Evolutionary conservation across 2,113 vertebrate genomes (phyloP).

Genomic region (Cranoglanis bouderius): DNA sequence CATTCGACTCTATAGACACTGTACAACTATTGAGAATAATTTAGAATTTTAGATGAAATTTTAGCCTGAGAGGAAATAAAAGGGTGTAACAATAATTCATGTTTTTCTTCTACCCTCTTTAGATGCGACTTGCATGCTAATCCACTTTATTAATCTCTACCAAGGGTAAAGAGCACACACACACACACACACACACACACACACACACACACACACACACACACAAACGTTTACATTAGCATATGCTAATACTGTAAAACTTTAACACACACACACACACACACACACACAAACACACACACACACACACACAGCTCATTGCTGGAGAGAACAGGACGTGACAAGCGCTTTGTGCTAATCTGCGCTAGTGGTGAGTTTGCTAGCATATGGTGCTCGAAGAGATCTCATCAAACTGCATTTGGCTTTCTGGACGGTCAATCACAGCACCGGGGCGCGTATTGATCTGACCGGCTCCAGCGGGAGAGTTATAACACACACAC

Average conservation of each 20-base stretch:
- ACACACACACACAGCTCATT: constrained; percentile 10
- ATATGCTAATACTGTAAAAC: not conserved
- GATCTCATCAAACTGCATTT: constrained; percentile 39
- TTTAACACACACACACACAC: not conserved
- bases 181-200: not conserved
- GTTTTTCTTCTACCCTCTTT: not conserved
- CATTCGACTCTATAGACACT: not conserved
- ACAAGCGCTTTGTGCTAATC: not conserved
- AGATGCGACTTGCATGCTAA: not conserved
- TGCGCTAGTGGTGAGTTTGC: constrained; percentile 20
- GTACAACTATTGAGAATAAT: not conserved
- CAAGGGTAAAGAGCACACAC: not conserved
- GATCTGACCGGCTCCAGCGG: constrained; percentile 31
- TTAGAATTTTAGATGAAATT: not conserved
- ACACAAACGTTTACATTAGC: not conserved
- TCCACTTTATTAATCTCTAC: constrained; percentile 1
- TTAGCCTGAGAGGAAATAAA: not conserved
- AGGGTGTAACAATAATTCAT: not conserved
- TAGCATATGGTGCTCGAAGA: constrained; percentile 8
- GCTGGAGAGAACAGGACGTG: not conserved
- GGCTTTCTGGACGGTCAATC: constrained; percentile 31
- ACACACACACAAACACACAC: constrained; percentile 19
- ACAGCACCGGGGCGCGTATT: constrained; percentile 24
- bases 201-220: not conserved
- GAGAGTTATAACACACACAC: constrained; percentile 36